These are phyloP conservation scores for Panonychus citri DNA, from an alignment of 1,140 invertebrate species.

Conservation along the genomic window DNA sequence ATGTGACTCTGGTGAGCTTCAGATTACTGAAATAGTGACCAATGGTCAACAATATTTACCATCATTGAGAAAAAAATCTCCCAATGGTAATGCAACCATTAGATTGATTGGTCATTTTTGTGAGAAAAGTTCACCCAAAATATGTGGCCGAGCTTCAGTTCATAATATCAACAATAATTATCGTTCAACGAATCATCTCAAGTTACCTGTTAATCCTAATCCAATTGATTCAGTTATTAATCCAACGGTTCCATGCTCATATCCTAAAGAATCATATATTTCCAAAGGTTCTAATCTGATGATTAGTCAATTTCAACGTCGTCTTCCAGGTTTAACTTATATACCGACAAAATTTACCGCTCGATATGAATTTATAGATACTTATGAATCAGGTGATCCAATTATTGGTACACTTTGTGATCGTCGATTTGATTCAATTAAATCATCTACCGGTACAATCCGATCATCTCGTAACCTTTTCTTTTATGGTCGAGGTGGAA, in stretches of 20 bases:
- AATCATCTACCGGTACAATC: conserved; percentile 5
- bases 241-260: conserved; percentile 14
- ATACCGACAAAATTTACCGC: conserved; percentile 10
- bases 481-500: conserved; percentile 15
- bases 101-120: conserved; percentile 12
- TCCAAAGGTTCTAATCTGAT: conserved; percentile 13
- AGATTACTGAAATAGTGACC: conserved; percentile 12
- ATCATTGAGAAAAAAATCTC: no score
- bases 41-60: no score
- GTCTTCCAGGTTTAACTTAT: conserved; percentile 8
- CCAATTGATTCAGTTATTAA: conserved; percentile 11
- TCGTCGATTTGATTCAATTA: conserved; percentile 7
- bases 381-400: conserved; percentile 1
- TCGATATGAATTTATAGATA: conserved; percentile 15
- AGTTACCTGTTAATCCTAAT: no score
- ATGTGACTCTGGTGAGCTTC: conserved; percentile 13
- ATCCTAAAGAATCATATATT: conserved; percentile 15
- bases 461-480: conserved; percentile 14
- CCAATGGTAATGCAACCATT: conserved; percentile 1
- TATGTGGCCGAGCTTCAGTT: conserved; percentile 15
- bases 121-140: conserved; percentile 15
- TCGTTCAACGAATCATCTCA: no score
- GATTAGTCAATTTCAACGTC: conserved; percentile 12
- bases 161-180: no score
- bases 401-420: conserved; percentile 13